Base-by-base conservation (phyloP, 2,888 invertebrate species). In the Clistopyga incitator region DNA sequence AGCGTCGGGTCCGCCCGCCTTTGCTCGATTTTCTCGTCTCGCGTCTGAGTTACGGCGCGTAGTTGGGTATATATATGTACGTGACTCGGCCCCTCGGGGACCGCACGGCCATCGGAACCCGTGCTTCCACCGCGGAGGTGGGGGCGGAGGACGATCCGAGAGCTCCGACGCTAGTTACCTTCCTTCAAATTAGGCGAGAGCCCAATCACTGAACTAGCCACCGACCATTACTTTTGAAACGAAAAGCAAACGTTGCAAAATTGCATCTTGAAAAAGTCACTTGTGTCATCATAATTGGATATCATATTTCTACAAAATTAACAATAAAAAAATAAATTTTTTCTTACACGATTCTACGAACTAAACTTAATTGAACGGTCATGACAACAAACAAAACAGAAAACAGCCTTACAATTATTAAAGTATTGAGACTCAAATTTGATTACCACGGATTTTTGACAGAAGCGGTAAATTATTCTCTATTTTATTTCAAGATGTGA, bases 1-100 rank as follows among this genome's bases (percentile, higher is more conserved):
- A 68, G 59, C 61, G 77, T 74, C 82, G 76, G 85, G 80, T 81
- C 81, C 78, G 82, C 78, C 78, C 74, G 84, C 82, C 85, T 90
- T 88, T 87, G 88, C 88, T 89, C 88, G 89, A 89, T 91, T 90
- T 90, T 88, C 89, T 89, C 90, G 86, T 88, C 87, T 82, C 78
- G 74, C 68, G 67, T 81, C 80, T 85, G 82, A 85, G 81, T 85
- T 84, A 84, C 85, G 83, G 76, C 78, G 70, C 78, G 70, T 65
- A 78, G 78, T 70, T 54, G 18, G 52, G 34, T 59, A 38, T 61
- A 67, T 61, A 67, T 56, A 68, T 68, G 34, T 61, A 67, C 64
- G 54, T 61, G 67, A 42, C 29, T 65, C 50, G 71, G 72, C 83
- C 80, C 80, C 80, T 83, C 77, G 77, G 83, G 83, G 80, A 76